Percentiles rank a stretch among this genome's conserved stretches.
Evolutionary conservation across 2,888 invertebrate species (phyloP).

Genomic region (Acanthoscelides obtectus): DNA sequence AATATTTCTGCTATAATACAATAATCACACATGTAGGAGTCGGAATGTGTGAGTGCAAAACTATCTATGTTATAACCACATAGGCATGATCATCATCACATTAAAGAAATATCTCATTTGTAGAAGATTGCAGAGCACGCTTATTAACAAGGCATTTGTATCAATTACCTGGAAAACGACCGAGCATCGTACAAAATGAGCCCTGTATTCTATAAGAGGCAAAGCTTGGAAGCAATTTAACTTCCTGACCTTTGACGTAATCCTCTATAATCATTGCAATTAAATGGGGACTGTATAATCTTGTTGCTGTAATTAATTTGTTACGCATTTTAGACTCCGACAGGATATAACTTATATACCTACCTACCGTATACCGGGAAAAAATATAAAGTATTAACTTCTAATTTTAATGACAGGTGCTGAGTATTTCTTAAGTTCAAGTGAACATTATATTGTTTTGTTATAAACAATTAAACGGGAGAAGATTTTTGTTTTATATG

Average conservation of each 20-base stretch:
- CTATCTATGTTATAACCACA: background rate
- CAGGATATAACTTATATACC: background rate
- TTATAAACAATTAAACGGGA: too few species aligned
- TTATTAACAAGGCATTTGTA: background rate
- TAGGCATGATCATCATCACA: background rate
- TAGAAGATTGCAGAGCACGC: background rate
- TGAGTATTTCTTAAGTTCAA: too few species aligned
- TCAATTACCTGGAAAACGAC: background rate
- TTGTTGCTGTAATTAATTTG: background rate
- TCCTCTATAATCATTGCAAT: background rate
- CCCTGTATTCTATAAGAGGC: background rate
- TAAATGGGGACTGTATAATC: background rate
- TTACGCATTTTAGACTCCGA: background rate
- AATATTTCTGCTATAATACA: too few species aligned
- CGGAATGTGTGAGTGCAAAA: background rate
- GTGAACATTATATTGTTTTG: too few species aligned
- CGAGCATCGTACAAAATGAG: background rate
- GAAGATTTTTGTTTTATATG: too few species aligned
- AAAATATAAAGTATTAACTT: background rate
- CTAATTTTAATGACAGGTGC: too few species aligned
- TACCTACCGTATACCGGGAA: background rate
- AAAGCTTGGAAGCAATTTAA: background rate
- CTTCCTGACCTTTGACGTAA: background rate
- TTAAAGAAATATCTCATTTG: background rate
- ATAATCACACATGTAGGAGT: too few species aligned